phyloP scores from a whole-genome alignment of 1,140 invertebrate species.

The Philaenus spumarius region DNA sequence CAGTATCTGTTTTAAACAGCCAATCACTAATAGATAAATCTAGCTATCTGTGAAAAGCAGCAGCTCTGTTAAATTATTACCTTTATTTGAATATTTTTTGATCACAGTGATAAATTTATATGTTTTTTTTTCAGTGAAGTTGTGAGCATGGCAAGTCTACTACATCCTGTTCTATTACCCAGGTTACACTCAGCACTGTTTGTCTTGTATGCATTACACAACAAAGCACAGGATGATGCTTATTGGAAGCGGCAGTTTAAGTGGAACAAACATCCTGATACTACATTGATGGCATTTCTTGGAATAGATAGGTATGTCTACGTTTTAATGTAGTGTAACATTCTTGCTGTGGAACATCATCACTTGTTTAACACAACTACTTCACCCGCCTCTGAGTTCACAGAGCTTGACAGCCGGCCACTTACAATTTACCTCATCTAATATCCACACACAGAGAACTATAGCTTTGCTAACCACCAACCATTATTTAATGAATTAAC shows the following conservation, averaged over 20 bases:
- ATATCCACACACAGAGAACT: too few species aligned
- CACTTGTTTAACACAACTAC: neutral
- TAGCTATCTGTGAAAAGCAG: too few species aligned
- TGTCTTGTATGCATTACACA: constrained; percentile 71
- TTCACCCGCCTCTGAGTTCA: neutral
- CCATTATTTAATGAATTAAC: too few species aligned
- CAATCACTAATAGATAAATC: too few species aligned
- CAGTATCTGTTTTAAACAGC: too few species aligned
- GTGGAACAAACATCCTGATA: constrained; percentile 72
- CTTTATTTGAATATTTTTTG: too few species aligned
- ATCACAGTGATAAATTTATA: too few species aligned
- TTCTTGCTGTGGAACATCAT: constrained; percentile 35
- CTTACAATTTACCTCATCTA: too few species aligned
- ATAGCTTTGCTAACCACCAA: too few species aligned
- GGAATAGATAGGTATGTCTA: constrained; percentile 67
- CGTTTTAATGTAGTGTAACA: too few species aligned
- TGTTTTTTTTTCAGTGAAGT: constrained; percentile 46
- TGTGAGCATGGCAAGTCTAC: constrained; percentile 55
- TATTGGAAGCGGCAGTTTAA: constrained; percentile 73
- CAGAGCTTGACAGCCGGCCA: too few species aligned
- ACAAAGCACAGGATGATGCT: constrained; percentile 67
- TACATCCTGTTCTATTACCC: constrained; percentile 68
- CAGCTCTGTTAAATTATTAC: too few species aligned
- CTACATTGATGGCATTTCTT: constrained; percentile 69
- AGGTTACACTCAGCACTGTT: constrained; percentile 72